phyloP scores from a whole-genome alignment of 2,888 invertebrate genomes.

The Gymnocheta viridis region DNA sequence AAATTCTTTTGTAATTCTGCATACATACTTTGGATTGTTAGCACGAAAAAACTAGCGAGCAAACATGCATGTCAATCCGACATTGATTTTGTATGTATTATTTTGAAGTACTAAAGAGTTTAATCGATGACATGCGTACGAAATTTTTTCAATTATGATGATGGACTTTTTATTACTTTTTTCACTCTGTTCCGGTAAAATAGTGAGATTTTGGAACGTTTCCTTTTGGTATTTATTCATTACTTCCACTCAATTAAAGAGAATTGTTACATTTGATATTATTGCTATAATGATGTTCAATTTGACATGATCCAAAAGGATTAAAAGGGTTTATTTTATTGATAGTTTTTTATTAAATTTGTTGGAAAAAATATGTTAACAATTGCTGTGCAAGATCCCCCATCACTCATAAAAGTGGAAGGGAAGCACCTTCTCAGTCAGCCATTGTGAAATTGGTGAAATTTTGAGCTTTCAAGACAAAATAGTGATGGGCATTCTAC shows the following conservation, averaged over 20 bases:
- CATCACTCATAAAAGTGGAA: too few relatives aligned
- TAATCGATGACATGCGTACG: constrained; percentile 65
- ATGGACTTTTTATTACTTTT: constrained; percentile 35
- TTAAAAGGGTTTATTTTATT: constrained; percentile 43
- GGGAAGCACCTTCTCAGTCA: too few relatives aligned
- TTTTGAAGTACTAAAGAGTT: constrained; percentile 56
- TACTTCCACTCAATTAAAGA: constrained; percentile 64
- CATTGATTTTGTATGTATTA: not conserved
- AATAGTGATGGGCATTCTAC: too few relatives aligned
- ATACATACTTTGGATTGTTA: constrained; percentile 9
- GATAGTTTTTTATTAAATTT: not conserved
- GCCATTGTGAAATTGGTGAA: too few relatives aligned
- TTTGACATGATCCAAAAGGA: constrained; percentile 44
- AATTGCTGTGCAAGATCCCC: too few relatives aligned
- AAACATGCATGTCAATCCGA: not conserved
- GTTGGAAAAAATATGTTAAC: not conserved
- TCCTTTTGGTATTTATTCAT: constrained; percentile 26
- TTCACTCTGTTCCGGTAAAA: constrained; percentile 3
- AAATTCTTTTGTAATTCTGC: constrained; percentile 31
- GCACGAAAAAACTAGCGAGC: not conserved
- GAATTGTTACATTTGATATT: constrained; percentile 63
- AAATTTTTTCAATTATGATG: constrained; percentile 47
- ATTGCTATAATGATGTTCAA: constrained; percentile 34
- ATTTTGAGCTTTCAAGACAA: too few relatives aligned
- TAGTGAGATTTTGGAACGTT: constrained; percentile 10